These are phyloP conservation scores for Ditylenchus dipsaci DNA, from an alignment of 1,140 invertebrate genomes.

Conservation along the genomic window DNA sequence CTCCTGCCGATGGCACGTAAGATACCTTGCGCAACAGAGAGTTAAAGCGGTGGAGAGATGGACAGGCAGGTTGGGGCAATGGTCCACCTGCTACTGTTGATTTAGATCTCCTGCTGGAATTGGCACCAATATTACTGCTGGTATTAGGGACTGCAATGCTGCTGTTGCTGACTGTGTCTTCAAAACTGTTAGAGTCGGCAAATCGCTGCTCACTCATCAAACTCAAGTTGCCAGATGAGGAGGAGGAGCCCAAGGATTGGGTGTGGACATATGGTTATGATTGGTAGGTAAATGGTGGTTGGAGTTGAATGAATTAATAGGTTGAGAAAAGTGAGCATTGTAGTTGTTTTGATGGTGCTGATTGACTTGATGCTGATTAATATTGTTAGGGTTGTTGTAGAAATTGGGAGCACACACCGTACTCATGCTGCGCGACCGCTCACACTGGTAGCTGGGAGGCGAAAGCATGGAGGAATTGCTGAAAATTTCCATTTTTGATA, in stretches of 20 bases:
- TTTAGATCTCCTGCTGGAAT: background rate
- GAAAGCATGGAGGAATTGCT: conserved; percentile 1
- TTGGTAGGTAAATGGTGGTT: too few species aligned
- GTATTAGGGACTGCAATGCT: background rate
- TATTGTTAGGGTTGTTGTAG: background rate
- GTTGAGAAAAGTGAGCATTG: too few species aligned
- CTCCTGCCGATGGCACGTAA: background rate
- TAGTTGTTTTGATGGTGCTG: background rate
- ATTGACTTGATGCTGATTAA: background rate
- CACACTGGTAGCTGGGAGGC: background rate
- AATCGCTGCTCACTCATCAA: background rate
- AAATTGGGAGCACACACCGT: background rate
- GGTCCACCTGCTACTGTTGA: background rate
- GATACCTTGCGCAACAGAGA: conserved; percentile 20
- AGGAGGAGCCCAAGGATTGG: background rate
- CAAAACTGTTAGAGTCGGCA: background rate
- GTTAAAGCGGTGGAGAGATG: conserved; percentile 21
- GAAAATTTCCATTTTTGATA: background rate
- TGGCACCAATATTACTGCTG: background rate
- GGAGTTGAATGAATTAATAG: too few species aligned
- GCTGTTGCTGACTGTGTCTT: background rate
- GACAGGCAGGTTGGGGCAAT: background rate
- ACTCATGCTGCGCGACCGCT: background rate
- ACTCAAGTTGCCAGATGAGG: background rate
- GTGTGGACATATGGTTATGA: too few species aligned